Percentiles rank a stretch among this genome's conserved stretches.
Conservation (phyloP, 2,797 vertebrate species). For the Anomalospiza imberbis region DNA sequence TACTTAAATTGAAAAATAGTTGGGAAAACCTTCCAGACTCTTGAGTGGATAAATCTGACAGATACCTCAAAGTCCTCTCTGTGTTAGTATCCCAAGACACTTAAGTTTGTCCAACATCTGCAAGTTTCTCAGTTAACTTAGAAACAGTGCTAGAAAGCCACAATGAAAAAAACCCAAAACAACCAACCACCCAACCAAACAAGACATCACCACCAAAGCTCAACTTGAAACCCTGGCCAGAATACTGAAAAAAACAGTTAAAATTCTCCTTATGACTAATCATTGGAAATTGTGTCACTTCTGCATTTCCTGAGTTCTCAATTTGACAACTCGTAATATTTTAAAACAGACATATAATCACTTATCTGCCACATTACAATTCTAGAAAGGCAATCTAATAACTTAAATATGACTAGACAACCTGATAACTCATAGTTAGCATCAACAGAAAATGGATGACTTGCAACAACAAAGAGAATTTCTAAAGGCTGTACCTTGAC, state of each 20-base stretch:
- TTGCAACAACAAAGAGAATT: not conserved
- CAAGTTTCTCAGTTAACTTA: not conserved
- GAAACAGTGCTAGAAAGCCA: not conserved
- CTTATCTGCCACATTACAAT: not conserved
- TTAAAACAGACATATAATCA: not conserved
- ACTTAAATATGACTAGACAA: not conserved
- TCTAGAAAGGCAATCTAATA: not conserved
- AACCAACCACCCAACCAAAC: not conserved
- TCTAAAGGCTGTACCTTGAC: conserved; percentile 80
- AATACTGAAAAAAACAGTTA: not conserved
- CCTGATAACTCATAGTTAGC: not conserved
- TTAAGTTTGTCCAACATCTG: not conserved
- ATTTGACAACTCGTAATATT: not conserved
- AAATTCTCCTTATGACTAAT: not conserved
- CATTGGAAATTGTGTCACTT: not conserved
- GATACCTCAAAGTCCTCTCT: not conserved
- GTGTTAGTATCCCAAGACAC: not conserved
- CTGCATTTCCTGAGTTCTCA: not conserved
- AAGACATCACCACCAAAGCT: not conserved
- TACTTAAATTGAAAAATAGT: not conserved
- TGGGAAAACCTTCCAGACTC: not conserved
- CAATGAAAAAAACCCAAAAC: not conserved
- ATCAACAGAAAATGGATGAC: not conserved
- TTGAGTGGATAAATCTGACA: not conserved
- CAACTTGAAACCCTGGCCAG: not conserved